Base-by-base conservation (phyloP, 2,113 vertebrate species). In the Taurulus bubalis region DNA sequence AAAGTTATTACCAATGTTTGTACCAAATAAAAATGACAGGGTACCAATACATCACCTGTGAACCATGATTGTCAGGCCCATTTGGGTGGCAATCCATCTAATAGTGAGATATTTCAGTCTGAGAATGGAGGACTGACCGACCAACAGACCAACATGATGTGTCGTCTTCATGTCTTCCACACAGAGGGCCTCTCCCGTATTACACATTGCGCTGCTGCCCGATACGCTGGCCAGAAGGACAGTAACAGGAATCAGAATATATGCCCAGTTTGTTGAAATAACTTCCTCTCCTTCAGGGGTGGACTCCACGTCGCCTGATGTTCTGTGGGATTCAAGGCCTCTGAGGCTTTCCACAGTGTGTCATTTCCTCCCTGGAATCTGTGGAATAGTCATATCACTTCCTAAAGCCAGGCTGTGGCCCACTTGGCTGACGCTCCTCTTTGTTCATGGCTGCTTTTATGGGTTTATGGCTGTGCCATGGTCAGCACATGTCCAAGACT, bases 291-390 rank as follows among this genome's bases (percentile, higher is more conserved):
- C 68, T 86, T 82, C 73, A 56, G 78, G 83, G 83, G n/a, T 58
- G 83, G 75, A 78, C 72, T 75, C 80, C 75, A 68, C 68, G 63
- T 85, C 4, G 28, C 68, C 71, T 72, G 70, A 87, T 70, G 36
- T 86, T 89, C 80, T 86, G 87, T 82, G 87, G 82, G 90, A 94
- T 89, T 89, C 90, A 85, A 84, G 70, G 80, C 72, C 90, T 91
- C 75, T n/a, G 74, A 87, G 86, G 82, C 80, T 90, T 91, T 94
- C 93, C 93, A 90, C 82, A 34, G 75, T 67, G 56, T 93, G 93
- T 93, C 90, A 91, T 94, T 94, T 95, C 93, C 93, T 94, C 75
- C 53, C 72, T 84, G 79, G 80, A 83, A 90, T 89, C 87, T 8
- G 60, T 71, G 89, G 88, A 92, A 91, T 86, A 91, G 88, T 90